Percentiles rank a stretch among this genome's conserved stretches.
Evolutionary conservation across 2,797 vertebrate genomes (phyloP).

Genomic region (Coluber constrictor): DNA sequence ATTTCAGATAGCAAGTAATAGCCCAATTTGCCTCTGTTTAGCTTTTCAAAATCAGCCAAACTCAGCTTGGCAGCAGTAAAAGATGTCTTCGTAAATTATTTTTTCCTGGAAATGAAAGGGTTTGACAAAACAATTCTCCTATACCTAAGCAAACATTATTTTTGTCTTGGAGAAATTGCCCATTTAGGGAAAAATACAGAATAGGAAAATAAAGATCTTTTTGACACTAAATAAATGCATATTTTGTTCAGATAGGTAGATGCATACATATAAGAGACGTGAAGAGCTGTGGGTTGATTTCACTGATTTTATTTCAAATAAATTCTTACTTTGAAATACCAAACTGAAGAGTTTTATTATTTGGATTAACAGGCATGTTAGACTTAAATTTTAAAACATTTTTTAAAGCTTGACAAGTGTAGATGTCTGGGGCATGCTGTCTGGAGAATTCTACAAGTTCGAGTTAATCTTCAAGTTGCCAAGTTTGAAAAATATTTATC

Average conservation of each 20-base stretch:
- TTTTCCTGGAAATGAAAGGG: background rate
- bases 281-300: background rate
- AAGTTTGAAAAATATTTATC: background rate
- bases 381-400: background rate
- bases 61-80: background rate
- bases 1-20: background rate
- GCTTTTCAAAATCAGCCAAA: background rate
- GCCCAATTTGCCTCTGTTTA: background rate
- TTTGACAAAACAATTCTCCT: background rate
- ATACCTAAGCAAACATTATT: background rate
- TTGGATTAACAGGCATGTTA: background rate
- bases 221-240: background rate
- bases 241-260: background rate
- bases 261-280: background rate
- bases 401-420: background rate
- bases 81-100: background rate
- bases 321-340: background rate
- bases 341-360: background rate
- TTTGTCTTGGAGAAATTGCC: background rate
- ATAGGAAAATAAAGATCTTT: background rate
- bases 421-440: background rate
- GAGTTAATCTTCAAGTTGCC: background rate
- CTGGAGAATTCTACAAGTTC: background rate
- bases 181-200: background rate
- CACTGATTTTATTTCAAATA: background rate